These are phyloP conservation scores for Myotis yumanensis DNA, from an alignment of 2,113 vertebrate genomes.

Conservation along the genomic window DNA sequence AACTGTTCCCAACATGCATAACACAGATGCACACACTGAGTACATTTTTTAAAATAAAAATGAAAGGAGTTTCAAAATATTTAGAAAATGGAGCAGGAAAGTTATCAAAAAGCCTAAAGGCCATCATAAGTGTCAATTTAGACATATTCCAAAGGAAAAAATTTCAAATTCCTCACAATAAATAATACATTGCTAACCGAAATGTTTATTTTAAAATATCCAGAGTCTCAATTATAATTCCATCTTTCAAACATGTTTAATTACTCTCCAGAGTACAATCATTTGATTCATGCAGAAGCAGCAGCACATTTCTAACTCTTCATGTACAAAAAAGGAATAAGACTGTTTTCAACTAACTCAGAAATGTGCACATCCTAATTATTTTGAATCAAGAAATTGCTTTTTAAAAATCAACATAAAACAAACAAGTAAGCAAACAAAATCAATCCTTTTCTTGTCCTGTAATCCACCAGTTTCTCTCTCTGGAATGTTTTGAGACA, in stretches of 20 bases:
- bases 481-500: slow-evolving; percentile 28
- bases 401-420: neutral
- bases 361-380: slow-evolving; percentile 6
- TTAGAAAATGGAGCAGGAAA: slow-evolving; percentile 44
- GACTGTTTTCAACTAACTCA: slow-evolving; percentile 32
- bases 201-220: slow-evolving; percentile 52
- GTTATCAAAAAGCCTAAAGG: slow-evolving; percentile 34
- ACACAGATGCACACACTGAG: slow-evolving; percentile 6
- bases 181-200: slow-evolving; percentile 36
- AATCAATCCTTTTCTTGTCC: neutral
- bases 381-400: neutral
- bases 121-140: slow-evolving; percentile 22
- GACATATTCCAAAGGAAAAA: slow-evolving; percentile 45
- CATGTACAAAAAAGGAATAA: neutral
- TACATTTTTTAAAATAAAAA: slow-evolving; percentile 29
- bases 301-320: slow-evolving; percentile 39
- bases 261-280: slow-evolving; percentile 31
- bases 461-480: neutral
- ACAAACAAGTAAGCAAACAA: neutral
- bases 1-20: slow-evolving; percentile 58
- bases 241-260: slow-evolving; percentile 62
- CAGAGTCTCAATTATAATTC: slow-evolving; percentile 56
- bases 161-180: neutral
- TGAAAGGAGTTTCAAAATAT: slow-evolving; percentile 35
- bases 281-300: slow-evolving; percentile 13